phyloP scores from a whole-genome alignment of 64 coral and sea anemone species.

The Dendrophyllia cribrosa region DNA sequence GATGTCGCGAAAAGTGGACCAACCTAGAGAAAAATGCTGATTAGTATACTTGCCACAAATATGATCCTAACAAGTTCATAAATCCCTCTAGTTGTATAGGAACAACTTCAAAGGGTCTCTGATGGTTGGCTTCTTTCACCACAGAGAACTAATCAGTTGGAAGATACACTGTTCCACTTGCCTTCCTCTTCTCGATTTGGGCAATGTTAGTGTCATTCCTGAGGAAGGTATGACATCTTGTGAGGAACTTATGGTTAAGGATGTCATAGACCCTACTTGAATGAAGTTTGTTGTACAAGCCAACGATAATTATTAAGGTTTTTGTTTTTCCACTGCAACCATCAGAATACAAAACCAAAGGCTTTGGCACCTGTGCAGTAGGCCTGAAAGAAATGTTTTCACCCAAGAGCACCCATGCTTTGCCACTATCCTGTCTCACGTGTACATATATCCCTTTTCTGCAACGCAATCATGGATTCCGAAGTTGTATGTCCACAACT shows the following conservation, averaged over 20 bases:
- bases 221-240: constrained; percentile 41
- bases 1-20: background rate
- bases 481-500: constrained; percentile 66
- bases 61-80: background rate
- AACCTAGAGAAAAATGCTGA: background rate
- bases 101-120: constrained; percentile 15
- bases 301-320: background rate
- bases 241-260: constrained; percentile 48
- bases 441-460: constrained; percentile 30
- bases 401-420: background rate
- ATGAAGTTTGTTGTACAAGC: background rate
- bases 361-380: constrained; percentile 6
- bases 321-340: constrained; percentile 50
- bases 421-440: constrained; percentile 35
- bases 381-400: background rate
- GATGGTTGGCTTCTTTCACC: background rate
- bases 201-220: constrained; percentile 43
- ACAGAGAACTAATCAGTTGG: constrained; percentile 39
- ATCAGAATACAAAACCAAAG: constrained; percentile 3
- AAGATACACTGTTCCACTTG: background rate
- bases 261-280: background rate
- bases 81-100: constrained; percentile 27
- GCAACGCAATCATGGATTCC: constrained; percentile 52
- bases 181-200: constrained; percentile 63
- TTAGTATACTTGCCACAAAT: background rate